Evolutionary conservation across 2,797 vertebrate species (phyloP).

Genomic region (Intellagama lesueurii): DNA sequence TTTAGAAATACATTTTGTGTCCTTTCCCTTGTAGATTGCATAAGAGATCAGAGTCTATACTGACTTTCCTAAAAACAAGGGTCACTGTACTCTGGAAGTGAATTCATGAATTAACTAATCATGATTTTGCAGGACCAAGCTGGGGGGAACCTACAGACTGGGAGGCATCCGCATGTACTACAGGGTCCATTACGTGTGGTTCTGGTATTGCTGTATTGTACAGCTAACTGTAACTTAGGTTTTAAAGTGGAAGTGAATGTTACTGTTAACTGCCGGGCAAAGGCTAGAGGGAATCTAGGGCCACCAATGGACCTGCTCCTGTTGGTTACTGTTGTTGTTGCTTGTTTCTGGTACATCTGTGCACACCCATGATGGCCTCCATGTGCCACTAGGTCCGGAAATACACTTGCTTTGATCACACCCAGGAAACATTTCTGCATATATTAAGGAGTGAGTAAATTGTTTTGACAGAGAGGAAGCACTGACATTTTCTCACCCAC

Average conservation of each 20-base stretch:
- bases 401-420: constrained; percentile 49
- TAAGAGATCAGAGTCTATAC: no score
- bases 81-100: not conserved
- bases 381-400: constrained; percentile 34
- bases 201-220: not conserved
- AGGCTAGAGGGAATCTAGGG: not conserved
- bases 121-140: not conserved
- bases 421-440: constrained; percentile 41
- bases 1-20: constrained; percentile 55
- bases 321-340: not conserved
- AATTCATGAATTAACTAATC: not conserved
- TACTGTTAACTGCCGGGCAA: not conserved
- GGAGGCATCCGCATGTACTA: not conserved
- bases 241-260: not conserved
- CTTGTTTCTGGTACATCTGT: not conserved
- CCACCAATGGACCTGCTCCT: not conserved
- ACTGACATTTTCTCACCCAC: not conserved
- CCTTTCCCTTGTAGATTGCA: constrained; percentile 44
- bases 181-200: not conserved
- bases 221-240: not conserved
- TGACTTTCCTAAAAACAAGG: constrained; percentile 6
- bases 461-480: not conserved
- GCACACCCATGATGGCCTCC: not conserved
- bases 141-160: not conserved
- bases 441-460: not conserved